Evolutionary conservation across 2,797 vertebrate species (phyloP).

Genomic region (Fratercula arctica): DNA sequence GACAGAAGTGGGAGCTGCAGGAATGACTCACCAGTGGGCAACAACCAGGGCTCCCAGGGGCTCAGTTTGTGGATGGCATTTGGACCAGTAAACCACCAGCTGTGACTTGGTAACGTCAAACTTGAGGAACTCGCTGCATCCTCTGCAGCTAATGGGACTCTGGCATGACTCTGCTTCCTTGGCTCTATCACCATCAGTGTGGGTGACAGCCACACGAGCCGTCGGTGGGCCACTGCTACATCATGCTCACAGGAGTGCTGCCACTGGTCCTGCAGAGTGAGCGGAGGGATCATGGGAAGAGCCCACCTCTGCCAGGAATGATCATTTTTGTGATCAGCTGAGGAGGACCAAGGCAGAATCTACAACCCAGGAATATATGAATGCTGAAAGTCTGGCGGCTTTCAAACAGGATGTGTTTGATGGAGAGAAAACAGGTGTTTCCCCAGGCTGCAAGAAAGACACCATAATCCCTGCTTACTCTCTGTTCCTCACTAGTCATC

Average conservation of each 20-base stretch:
- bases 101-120: neutral
- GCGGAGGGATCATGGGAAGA: accelerated
- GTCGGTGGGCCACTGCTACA: accelerated
- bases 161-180: neutral
- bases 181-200: accelerated
- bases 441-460: neutral
- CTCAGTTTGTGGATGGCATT: neutral
- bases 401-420: neutral
- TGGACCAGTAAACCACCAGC: neutral
- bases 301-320: neutral
- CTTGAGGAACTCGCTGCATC: neutral
- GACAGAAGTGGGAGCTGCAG: neutral
- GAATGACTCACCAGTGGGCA: neutral
- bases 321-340: neutral
- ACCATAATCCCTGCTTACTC: neutral
- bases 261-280: neutral
- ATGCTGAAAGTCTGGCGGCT: neutral
- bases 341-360: neutral
- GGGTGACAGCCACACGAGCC: neutral
- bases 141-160: neutral
- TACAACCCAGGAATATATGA: neutral
- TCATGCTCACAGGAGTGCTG: accelerated
- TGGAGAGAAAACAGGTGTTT: neutral
- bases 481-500: neutral
- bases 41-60: neutral